Conservation (phyloP, 2,113 vertebrate species). For the Noctilio leporinus region DNA sequence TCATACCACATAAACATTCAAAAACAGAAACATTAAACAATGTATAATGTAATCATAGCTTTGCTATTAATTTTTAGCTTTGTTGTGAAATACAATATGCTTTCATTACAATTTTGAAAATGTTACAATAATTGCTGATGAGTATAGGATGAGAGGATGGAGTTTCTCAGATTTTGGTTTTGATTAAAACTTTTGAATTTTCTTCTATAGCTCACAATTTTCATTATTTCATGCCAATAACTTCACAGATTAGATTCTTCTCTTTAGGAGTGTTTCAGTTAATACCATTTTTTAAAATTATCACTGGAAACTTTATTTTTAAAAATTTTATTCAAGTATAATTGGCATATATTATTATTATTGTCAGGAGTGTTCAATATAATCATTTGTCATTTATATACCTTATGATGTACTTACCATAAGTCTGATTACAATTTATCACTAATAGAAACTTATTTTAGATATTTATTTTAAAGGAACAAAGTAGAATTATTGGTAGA, state of each 20-base stretch:
- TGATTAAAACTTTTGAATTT: background rate
- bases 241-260: background rate
- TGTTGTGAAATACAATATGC: background rate
- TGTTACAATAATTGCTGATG: background rate
- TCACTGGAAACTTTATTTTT: background rate
- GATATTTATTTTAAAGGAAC: background rate
- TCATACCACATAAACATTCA: background rate
- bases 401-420: background rate
- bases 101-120: constrained; percentile 20
- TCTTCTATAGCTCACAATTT: background rate
- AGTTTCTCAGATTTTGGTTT: constrained; percentile 1
- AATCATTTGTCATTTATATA: background rate
- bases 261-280: background rate
- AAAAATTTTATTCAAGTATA: background rate
- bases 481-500: background rate
- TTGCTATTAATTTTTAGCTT: constrained; percentile 10
- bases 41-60: background rate
- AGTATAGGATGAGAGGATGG: background rate
- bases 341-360: background rate
- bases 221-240: background rate
- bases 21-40: background rate
- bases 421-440: background rate
- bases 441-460: background rate
- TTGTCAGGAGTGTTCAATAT: background rate
- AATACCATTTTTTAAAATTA: background rate